Evolutionary conservation across 2,888 invertebrate species (phyloP).

Genomic region (Trachelus tabidus): DNA sequence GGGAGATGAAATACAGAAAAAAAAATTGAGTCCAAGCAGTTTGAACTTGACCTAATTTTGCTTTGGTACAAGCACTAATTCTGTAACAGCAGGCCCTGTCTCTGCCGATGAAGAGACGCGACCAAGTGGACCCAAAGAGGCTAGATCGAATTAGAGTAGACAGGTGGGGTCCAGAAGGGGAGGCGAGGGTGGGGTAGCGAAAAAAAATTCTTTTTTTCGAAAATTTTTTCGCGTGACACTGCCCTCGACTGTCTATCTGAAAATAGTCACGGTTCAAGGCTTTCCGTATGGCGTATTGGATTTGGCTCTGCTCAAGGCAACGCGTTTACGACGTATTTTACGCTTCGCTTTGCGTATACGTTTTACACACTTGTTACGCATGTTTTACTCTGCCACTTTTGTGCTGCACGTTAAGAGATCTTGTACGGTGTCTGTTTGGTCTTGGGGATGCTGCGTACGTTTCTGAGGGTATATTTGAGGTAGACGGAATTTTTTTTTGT

Average conservation of each 20-base stretch:
- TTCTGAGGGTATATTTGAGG: too few species aligned
- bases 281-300: not conserved
- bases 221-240: not conserved
- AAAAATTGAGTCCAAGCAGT: not conserved
- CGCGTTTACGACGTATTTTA: not conserved
- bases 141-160: not conserved
- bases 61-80: not conserved
- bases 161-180: not conserved
- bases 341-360: not conserved
- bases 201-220: not conserved
- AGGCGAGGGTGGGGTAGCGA: not conserved
- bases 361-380: not conserved
- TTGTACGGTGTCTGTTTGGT: not conserved
- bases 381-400: not conserved
- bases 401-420: not conserved
- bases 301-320: not conserved
- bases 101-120: not conserved
- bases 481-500: too few species aligned
- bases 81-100: too few species aligned
- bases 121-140: not conserved
- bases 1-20: not conserved
- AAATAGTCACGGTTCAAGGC: slow-evolving; percentile 5
- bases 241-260: not conserved
- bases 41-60: not conserved
- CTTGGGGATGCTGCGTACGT: not conserved